A percentile compares a stretch with the other conserved stretches of the same genome.
Conservation (phyloP, 2,797 vertebrate genomes). For the Centroberyx gerrardi region DNA sequence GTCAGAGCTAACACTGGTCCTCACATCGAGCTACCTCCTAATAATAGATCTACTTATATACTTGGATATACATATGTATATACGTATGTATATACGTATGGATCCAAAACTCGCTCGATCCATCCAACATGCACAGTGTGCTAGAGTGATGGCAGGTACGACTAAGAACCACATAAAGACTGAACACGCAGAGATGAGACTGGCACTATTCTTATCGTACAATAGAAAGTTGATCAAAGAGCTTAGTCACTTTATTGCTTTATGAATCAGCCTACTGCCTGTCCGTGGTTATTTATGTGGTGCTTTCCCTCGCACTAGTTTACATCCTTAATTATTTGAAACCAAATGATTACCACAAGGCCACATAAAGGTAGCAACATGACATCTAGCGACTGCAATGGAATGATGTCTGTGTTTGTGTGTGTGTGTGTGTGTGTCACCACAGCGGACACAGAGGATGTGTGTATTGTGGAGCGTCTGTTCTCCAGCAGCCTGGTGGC, state of each 20-base stretch:
- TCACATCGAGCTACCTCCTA: neutral
- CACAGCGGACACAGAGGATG: constrained; percentile 96
- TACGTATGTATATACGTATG: no score
- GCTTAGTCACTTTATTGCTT: neutral
- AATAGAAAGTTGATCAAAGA: neutral
- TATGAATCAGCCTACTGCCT: neutral
- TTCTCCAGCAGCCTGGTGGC: constrained; percentile 99
- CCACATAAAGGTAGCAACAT: neutral
- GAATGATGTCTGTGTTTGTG: constrained; percentile 21
- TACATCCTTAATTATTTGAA: neutral
- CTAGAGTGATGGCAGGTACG: no score
- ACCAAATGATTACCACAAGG: neutral
- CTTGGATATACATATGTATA: neutral
- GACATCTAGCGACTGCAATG: neutral
- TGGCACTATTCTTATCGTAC: neutral
- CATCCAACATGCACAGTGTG: neutral
- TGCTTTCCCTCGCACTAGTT: neutral
- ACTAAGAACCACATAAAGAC: no score
- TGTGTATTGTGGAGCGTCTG: constrained; percentile 97
- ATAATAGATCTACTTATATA: neutral
- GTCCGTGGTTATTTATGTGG: neutral
- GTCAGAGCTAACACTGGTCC: no score
- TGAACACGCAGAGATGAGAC: neutral
- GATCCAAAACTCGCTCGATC: no score
- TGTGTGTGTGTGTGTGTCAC: constrained; percentile 26